Base-by-base conservation (phyloP, 2,888 invertebrate genomes). In the Phengaris alcon region DNA sequence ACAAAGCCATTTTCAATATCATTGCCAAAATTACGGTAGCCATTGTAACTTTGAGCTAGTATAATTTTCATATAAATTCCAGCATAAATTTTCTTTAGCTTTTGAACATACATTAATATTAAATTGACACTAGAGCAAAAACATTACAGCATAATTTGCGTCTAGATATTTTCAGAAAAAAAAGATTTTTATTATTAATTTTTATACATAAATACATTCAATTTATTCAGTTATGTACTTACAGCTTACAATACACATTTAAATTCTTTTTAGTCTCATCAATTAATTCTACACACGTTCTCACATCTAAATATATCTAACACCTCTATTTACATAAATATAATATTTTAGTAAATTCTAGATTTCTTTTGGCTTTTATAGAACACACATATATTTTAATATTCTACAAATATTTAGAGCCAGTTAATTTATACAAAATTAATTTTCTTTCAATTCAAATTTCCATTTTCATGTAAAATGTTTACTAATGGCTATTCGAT, bases 301-400 rank as follows among this genome's bases (percentile, higher is more conserved):
- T 52, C 35, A 72, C 72, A 51, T 72, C 48, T 76, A 64, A 59
- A 69, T 72, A 74, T 15, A 22, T 54, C 54, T 72, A 52, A 51
- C 35, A 72, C 3, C 13, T 22, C 15, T 70, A 52, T 70, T 15
- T 70, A 48, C 72, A 72, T 48, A 9, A 22, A 52, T 35, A 35
- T 76, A 75, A 35, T 35, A 35, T 35, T 35, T 75, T 75, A 64
- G 68, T 76, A 77, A 77, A 77, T 77, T 77, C 76, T 76, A 76
- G 68, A 68, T 77, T 74, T 74, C 76, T 57, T 70, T 76, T 78
- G 76, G 78, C 75, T 52, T 72, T 35, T 52, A 51, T 75, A 74
- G 12, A 57, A 75, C 77, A 76, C 59, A 73, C 64, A 74, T 69
- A 68, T 75, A 55, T 76, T 72, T 64, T 12, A 64, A 44, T 64